Base-by-base conservation (phyloP, 2,797 vertebrate genomes). In the Buceros bicornis region DNA sequence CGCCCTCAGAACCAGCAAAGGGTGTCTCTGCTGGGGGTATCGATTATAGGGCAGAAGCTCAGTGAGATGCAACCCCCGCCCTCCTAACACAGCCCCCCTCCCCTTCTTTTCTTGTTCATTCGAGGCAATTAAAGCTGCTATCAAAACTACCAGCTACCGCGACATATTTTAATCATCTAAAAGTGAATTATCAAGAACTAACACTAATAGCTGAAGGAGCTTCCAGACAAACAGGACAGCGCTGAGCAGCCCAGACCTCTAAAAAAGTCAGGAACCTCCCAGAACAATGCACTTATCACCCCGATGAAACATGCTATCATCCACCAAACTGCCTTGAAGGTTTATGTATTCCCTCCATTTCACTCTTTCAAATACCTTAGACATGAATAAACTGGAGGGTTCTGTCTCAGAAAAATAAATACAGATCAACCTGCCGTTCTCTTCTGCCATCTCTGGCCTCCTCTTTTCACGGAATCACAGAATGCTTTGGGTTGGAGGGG, bases 1-100 rank as follows among this genome's bases (percentile, higher is more conserved):
- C 1, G 0, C 5, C 57, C 42, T 3, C 16, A 8, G 22, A 22
- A 22, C 0, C 2, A 77, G 54, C 62, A 24, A 21, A 24, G 24
- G 69, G 64, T 26, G 13, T 0, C 61, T 43, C 56, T 16, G 57
- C 4, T 37, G 35, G 7, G 37, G 31, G 13, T 1, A 12, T 1
- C 5, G n/a, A 43, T 13, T 16, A 8, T 0, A 4, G 18, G 50
- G 24, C 50, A 48, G 29, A 17, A 74, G 47, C n/a, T 74, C 13
- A 1, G 13, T 1, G 12, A 35, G 21, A 16, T 6, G 13, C 76
- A 56, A 2, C 18, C 22, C 22, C 57, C 42, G 16, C 4, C 2
- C 35, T 91, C 40, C 51, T 8, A 6, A 57, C 56, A 16, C 60
- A 35, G 33, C 33, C 33, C 33, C 33, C 33, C 33, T 33, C 33